Conservation (phyloP, 1,140 invertebrate genomes). For the Ruditapes philippinarum region DNA sequence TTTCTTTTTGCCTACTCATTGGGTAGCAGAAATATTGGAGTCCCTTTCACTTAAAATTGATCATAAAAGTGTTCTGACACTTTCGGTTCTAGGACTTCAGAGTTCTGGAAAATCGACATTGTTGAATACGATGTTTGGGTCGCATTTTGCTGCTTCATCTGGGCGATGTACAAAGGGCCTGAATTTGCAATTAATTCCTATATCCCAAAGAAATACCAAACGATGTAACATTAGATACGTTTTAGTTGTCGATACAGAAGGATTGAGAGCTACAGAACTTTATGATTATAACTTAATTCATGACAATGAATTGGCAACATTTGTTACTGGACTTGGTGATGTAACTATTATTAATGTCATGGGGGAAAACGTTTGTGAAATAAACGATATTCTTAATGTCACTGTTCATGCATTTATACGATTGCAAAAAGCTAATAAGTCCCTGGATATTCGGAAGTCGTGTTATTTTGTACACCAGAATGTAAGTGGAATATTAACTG, state of each 20-base stretch:
- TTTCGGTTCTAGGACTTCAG: not conserved
- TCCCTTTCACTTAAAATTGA: not conserved
- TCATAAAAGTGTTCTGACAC: not conserved
- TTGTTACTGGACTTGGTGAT: constrained; percentile 57
- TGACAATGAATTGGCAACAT: constrained; percentile 63
- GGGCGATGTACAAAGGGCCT: not conserved
- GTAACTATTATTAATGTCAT: constrained; percentile 59
- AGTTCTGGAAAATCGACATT: constrained; percentile 51
- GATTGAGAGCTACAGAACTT: too few species aligned
- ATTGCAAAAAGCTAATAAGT: constrained; percentile 25
- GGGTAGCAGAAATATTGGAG: not conserved
- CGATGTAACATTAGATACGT: not conserved
- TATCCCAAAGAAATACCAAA: not conserved
- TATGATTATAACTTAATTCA: not conserved
- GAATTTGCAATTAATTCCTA: not conserved
- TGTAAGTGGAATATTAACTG: not conserved
- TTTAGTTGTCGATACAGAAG: constrained; percentile 11
- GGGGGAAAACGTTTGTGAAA: too few species aligned
- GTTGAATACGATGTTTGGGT: too few species aligned
- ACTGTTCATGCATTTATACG: constrained; percentile 45
- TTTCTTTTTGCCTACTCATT: not conserved
- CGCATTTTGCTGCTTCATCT: not conserved
- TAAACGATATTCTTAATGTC: too few species aligned
- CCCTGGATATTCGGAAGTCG: not conserved
- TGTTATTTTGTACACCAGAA: constrained; percentile 59